phyloP scores from a whole-genome alignment of 2,888 invertebrate genomes.

The Macaria liturata region DNA sequence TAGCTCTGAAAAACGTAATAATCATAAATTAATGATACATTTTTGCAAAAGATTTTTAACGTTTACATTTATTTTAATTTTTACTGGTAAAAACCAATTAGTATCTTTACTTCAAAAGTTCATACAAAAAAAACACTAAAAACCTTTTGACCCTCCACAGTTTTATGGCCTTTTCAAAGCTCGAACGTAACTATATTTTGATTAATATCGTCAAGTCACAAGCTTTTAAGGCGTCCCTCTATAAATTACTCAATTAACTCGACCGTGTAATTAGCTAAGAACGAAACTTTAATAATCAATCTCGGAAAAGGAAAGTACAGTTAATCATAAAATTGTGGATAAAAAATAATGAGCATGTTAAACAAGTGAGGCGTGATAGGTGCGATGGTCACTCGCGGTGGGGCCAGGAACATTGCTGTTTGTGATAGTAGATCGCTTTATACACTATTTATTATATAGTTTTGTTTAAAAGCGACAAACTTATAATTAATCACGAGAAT shows the following conservation, averaged over 20 bases:
- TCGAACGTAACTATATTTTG: constrained; percentile 7
- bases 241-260: constrained; percentile 71
- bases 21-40: no score
- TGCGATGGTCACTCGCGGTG: constrained; percentile 43
- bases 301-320: constrained; percentile 73
- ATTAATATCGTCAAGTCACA: constrained; percentile 24
- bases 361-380: constrained; percentile 65
- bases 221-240: constrained; percentile 31
- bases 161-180: no score
- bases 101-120: no score
- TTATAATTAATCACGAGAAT: no score
- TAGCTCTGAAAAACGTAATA: no score
- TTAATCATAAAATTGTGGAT: constrained; percentile 60
- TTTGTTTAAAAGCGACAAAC: no score
- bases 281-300: constrained; percentile 76
- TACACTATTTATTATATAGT: no score
- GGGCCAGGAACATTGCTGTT: constrained; percentile 41
- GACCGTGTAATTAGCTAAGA: constrained; percentile 67
- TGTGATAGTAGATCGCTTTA: no score
- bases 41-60: no score
- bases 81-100: no score
- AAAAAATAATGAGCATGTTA: constrained; percentile 76
- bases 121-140: no score
- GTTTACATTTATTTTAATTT: no score
- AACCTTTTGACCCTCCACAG: not conserved